These are phyloP conservation scores for Parnassius apollo DNA, from an alignment of 2,888 invertebrate genomes.

Conservation along the genomic window DNA sequence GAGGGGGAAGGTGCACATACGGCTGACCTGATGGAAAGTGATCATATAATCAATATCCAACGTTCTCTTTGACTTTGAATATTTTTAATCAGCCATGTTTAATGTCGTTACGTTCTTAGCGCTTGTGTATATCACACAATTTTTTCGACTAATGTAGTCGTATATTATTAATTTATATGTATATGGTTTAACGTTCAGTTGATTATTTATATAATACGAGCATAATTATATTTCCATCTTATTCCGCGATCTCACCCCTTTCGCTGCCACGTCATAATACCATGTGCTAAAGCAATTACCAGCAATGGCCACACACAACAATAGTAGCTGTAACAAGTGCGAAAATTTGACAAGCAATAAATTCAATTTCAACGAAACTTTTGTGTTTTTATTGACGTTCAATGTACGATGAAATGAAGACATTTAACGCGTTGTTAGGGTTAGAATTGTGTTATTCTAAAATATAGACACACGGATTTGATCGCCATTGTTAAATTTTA, in stretches of 20 bases:
- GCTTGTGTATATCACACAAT: too few relatives aligned
- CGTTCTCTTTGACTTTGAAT: too few relatives aligned
- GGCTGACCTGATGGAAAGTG: too few relatives aligned
- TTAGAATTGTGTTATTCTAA: constrained; percentile 35
- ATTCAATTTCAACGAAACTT: constrained; percentile 63
- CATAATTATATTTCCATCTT: constrained; percentile 33
- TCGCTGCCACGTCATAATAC: constrained; percentile 47
- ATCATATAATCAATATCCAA: too few relatives aligned
- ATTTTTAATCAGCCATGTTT: too few relatives aligned
- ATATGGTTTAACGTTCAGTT: constrained; percentile 1
- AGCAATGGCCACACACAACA: constrained; percentile 55
- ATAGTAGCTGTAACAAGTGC: constrained; percentile 61
- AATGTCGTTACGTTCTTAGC: too few relatives aligned
- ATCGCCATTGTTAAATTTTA: not conserved
- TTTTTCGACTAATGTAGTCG: too few relatives aligned
- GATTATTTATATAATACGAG: constrained; percentile 14
- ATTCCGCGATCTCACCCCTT: constrained; percentile 55
- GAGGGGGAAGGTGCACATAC: too few relatives aligned
- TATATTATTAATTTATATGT: too few relatives aligned
- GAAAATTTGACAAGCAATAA: constrained; percentile 74
- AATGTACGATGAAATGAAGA: constrained; percentile 66
- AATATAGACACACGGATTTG: constrained; percentile 12
- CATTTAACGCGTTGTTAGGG: constrained; percentile 48
- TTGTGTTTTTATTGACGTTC: constrained; percentile 58
- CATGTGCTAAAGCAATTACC: constrained; percentile 76